A percentile compares a stretch with the other conserved stretches of the same genome.
Evolutionary conservation across 2,888 invertebrate genomes (phyloP).

Genomic region (Ophraella communa): DNA sequence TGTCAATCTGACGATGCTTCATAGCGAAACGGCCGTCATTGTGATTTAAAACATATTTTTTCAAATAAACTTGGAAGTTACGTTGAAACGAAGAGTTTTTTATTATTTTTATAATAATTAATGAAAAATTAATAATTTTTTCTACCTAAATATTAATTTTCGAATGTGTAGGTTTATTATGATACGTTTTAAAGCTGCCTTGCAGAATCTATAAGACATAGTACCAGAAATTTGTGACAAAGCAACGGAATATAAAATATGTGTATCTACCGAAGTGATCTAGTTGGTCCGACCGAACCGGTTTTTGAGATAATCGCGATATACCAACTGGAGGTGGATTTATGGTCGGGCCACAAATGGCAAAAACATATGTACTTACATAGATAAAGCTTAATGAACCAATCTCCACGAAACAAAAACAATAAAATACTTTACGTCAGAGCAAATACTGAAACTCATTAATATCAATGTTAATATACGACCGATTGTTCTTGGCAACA

Average conservation of each 20-base stretch:
- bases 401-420: slow-evolving; percentile 50
- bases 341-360: slow-evolving; percentile 56
- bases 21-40: too few relatives aligned
- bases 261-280: slow-evolving; percentile 46
- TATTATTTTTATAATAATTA: too few relatives aligned
- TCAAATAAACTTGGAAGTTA: too few relatives aligned
- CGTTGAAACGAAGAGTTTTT: too few relatives aligned
- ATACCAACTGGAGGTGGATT: slow-evolving; percentile 51
- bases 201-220: too few relatives aligned
- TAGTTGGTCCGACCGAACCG: slow-evolving; percentile 49
- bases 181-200: too few relatives aligned
- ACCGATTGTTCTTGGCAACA: slow-evolving; percentile 34
- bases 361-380: slow-evolving; percentile 57
- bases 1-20: too few relatives aligned
- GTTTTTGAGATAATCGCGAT: slow-evolving; percentile 55
- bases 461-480: slow-evolving; percentile 39
- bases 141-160: too few relatives aligned
- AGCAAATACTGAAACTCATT: slow-evolving; percentile 41
- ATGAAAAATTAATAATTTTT: too few relatives aligned
- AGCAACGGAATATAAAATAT: too few relatives aligned
- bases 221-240: slow-evolving; percentile 39
- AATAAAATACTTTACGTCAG: slow-evolving; percentile 45
- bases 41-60: too few relatives aligned
- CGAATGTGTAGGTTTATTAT: too few relatives aligned
- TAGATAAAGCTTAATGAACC: slow-evolving; percentile 57